Evolutionary conservation across 1,140 invertebrate species (phyloP).

Genomic region (Thaumetopoea pityocampa): DNA sequence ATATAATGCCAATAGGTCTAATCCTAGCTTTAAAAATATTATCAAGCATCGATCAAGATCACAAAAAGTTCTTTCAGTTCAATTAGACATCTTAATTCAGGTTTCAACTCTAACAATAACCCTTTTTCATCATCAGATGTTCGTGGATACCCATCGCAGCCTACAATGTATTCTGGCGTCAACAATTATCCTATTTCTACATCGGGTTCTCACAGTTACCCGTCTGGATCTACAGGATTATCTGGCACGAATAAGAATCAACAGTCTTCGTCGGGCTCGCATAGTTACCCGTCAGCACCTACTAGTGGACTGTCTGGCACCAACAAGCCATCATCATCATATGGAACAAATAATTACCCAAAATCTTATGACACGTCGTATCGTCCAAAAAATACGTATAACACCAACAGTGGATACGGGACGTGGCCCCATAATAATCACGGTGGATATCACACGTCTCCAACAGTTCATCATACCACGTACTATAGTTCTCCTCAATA

Average conservation of each 20-base stretch:
- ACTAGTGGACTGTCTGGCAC: conserved; percentile 4
- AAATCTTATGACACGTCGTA: conserved; percentile 3
- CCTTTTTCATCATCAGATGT: conserved; percentile 1
- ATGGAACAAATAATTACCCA: conserved; percentile 2
- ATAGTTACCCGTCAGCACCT: conserved; percentile 8
- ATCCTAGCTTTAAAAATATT: no score
- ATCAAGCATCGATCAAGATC: no score
- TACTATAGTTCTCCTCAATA: conserved; percentile 55
- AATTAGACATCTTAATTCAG: no score
- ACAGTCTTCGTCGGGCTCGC: neutral
- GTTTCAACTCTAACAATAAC: conserved; percentile 1
- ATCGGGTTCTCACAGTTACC: conserved; percentile 9
- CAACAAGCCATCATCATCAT: conserved; percentile 4
- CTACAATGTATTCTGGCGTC: no score
- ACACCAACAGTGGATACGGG: conserved; percentile 22
- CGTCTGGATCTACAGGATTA: conserved; percentile 11
- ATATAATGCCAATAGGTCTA: no score
- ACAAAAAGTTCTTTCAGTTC: no score
- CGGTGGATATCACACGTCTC: conserved; percentile 16
- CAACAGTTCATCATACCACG: conserved; percentile 7
- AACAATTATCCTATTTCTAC: no score
- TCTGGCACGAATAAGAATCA: conserved; percentile 9
- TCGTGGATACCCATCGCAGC: no score
- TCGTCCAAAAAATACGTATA: conserved; percentile 22
- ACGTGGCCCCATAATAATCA: neutral